Evolutionary conservation across 2,888 invertebrate species (phyloP).

Genomic region (Drosophila merina): DNA sequence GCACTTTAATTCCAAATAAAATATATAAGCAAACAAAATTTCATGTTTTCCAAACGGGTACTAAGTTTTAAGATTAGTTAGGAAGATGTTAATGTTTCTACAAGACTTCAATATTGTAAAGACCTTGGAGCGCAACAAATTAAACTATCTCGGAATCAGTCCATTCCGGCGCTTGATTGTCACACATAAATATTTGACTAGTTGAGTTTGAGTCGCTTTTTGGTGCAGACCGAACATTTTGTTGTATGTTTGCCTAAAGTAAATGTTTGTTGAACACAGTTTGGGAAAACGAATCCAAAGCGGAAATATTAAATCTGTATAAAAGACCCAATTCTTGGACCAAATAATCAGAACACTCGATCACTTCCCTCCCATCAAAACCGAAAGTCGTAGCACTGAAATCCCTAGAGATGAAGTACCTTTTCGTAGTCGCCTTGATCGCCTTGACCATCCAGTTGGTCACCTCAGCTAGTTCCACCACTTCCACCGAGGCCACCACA

Average conservation of each 20-base stretch:
- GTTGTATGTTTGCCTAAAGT: not conserved
- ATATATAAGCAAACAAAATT: not conserved
- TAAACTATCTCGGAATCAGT: not conserved
- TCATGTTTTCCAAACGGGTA: not conserved
- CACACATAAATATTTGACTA: not conserved
- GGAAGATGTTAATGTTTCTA: not conserved
- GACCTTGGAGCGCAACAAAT: too few species aligned
- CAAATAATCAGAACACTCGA: slow-evolving; percentile 8
- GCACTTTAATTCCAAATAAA: not conserved
- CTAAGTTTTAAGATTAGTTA: too few species aligned
- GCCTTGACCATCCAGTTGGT: slow-evolving; percentile 26
- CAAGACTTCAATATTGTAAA: not conserved
- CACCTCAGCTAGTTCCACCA: not conserved
- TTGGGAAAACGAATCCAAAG: not conserved
- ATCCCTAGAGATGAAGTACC: slow-evolving; percentile 15
- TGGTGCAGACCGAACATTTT: not conserved
- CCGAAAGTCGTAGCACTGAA: not conserved
- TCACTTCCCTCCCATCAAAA: not conserved
- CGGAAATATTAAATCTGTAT: not conserved
- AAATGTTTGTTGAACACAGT: not conserved
- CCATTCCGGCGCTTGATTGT: not conserved
- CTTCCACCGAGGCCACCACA: not conserved
- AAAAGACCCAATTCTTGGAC: not conserved
- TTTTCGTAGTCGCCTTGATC: slow-evolving; percentile 8
- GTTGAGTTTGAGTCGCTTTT: not conserved